Conservation (phyloP, 1,140 invertebrate species). For the Lordiphosa clarofinis region DNA sequence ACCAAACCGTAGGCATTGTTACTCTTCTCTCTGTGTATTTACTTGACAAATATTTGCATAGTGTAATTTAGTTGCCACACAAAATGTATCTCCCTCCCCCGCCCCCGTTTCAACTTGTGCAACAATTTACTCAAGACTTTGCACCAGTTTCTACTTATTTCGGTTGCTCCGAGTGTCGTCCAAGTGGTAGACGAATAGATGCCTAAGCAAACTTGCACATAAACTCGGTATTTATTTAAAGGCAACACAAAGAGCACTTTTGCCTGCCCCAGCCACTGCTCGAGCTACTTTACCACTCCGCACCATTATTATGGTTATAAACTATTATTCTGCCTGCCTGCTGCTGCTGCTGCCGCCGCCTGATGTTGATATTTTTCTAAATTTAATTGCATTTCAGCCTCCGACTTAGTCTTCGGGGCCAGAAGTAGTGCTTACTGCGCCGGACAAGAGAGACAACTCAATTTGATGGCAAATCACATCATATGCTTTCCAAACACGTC, state of each 20-base stretch:
- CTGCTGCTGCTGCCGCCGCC: slow-evolving; percentile 18
- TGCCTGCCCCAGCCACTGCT: slow-evolving; percentile 20
- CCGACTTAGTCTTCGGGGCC: not conserved
- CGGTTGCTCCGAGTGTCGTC: slow-evolving; percentile 1
- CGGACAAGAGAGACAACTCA: slow-evolving; percentile 59
- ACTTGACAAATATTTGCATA: slow-evolving; percentile 70
- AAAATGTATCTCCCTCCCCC: slow-evolving; percentile 45
- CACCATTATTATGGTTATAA: slow-evolving; percentile 60
- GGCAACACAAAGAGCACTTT: slow-evolving; percentile 57
- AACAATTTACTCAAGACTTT: slow-evolving; percentile 66
- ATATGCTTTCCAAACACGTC: slow-evolving; percentile 79
- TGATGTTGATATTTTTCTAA: slow-evolving; percentile 75
- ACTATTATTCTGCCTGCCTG: slow-evolving; percentile 65
- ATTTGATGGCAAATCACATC: slow-evolving; percentile 79
- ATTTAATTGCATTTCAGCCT: slow-evolving; percentile 73
- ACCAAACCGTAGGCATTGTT: slow-evolving; percentile 20
- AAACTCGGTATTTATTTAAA: slow-evolving; percentile 65
- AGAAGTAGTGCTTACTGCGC: slow-evolving; percentile 4
- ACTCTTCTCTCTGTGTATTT: slow-evolving; percentile 23
- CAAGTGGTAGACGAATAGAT: not conserved
- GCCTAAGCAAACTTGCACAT: slow-evolving; percentile 27
- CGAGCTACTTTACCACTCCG: slow-evolving; percentile 30
- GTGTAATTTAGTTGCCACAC: slow-evolving; percentile 73
- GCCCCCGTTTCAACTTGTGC: slow-evolving; percentile 18
- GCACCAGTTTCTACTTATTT: slow-evolving; percentile 35